Base-by-base conservation (phyloP, 1,140 invertebrate species). In the Leptopilina clavipes region DNA sequence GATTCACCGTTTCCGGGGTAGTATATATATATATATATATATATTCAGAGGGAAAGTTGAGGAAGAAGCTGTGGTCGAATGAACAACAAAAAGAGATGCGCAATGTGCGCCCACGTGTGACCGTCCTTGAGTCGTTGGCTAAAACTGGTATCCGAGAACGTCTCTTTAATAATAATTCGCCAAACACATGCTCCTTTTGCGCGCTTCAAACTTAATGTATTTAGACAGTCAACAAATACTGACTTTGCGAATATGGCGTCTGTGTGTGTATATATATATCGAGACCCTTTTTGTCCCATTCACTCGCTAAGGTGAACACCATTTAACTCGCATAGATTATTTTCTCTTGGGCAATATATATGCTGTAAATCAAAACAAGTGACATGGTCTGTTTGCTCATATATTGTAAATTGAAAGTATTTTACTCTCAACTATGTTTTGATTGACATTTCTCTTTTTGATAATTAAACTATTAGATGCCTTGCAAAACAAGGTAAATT, bases 1-100 rank as follows among this genome's bases (percentile, higher is more conserved):
- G 56, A 65, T 65, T 65, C 56, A 31, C 56, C 56, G 56, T 65
- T 65, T 65, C 56, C 56, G 56, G 56, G 56, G 56, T 65, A 3
- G 37, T 40, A 40, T 40, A 40, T 40, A 31, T 2, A 5, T 5
- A 31, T 31, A 31, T 31, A 5, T 31, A 31, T 31, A 31, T 31
- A 31, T 31, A 31, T 31, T 2, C 5, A 52, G 48, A 12, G 56
- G 56, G 56, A 65, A 31, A 65, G 56, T 65, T 31, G 19, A 65
- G 56, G 56, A n/a, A 65, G 48, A 8, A 17, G 48, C 1, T n/a
- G 25, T 31, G 5, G 25, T 2, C 1, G 25, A 31, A 31, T n/a
- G 19, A 59, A 59, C 6, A 59, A 22, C 18, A 22, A 59, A 18
- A 59, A 22, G 48, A 52, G 14, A 31, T 31, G 25, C 25, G 48